A percentile compares a stretch with the other conserved stretches of the same genome.
Conservation (phyloP, 1,140 invertebrate species). For the Neomicropteryx cornuta region DNA sequence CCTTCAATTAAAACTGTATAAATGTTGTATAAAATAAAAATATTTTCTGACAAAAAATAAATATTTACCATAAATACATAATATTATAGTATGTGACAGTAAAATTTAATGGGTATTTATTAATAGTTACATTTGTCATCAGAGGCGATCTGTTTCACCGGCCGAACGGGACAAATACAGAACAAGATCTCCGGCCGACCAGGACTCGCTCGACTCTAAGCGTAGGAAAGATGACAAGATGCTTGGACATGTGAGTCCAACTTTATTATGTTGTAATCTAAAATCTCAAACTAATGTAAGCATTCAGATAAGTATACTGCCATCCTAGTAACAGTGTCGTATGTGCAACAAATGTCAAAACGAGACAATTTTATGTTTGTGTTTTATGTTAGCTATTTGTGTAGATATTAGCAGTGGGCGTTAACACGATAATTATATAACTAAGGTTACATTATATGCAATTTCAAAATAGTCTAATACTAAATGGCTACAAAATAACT, state of each 20-base stretch:
- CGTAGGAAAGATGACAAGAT: constrained; percentile 79
- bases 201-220: constrained; percentile 57
- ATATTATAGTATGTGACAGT: not conserved
- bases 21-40: not conserved
- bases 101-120: not conserved
- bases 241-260: constrained; percentile 64
- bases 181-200: constrained; percentile 53
- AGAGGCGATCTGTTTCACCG: constrained; percentile 77
- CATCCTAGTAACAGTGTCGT: too few relatives aligned
- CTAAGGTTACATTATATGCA: too few relatives aligned
- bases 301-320: too few relatives aligned
- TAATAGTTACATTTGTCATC: constrained; percentile 12
- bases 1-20: not conserved
- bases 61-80: not conserved
- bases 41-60: not conserved
- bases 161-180: constrained; percentile 81
- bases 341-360: too few relatives aligned
- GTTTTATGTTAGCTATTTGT: too few relatives aligned
- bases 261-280: constrained; percentile 2
- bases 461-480: too few relatives aligned
- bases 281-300: too few relatives aligned
- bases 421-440: too few relatives aligned
- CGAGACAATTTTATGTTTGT: too few relatives aligned
- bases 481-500: too few relatives aligned
- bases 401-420: too few relatives aligned